Evolutionary conservation across 2,888 invertebrate species (phyloP).

Genomic region (Dexiosoma caninum): DNA sequence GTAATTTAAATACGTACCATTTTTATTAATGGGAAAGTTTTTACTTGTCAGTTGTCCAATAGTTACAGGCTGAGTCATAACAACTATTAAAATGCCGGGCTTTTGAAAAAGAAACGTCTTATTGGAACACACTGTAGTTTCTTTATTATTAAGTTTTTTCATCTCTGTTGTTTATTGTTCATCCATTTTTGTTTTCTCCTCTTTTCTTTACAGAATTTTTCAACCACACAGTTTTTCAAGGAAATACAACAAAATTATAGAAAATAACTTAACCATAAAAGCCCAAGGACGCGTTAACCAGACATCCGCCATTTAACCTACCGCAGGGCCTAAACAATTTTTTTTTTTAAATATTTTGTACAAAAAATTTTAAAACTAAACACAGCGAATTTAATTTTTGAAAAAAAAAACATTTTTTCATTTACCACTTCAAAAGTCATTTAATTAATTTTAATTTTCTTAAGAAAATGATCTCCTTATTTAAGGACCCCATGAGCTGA

Average conservation of each 20-base stretch:
- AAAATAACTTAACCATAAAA: not conserved
- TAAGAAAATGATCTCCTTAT: conserved; percentile 66
- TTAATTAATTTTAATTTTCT: conserved; percentile 29
- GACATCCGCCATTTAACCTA: not conserved
- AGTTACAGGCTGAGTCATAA: no score
- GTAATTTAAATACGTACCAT: no score
- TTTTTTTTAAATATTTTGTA: conserved; percentile 21
- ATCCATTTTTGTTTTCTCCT: no score
- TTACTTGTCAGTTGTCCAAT: not conserved
- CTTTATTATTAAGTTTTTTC: no score
- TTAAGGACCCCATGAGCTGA: conserved; percentile 62
- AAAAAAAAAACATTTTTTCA: conserved; percentile 26
- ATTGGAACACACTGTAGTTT: no score
- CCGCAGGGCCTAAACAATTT: not conserved
- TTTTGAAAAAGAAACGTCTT: no score
- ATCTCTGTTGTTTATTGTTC: no score
- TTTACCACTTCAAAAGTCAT: conserved; percentile 15
- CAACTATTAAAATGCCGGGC: no score
- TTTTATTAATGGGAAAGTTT: not conserved
- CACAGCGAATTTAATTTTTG: conserved; percentile 61
- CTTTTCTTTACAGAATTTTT: conserved; percentile 24
- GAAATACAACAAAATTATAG: not conserved
- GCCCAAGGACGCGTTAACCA: not conserved
- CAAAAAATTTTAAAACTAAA: conserved; percentile 11
- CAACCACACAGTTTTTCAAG: not conserved